phyloP scores from a whole-genome alignment of 2,797 vertebrate genomes.

The Tympanoctomys barrerae region DNA sequence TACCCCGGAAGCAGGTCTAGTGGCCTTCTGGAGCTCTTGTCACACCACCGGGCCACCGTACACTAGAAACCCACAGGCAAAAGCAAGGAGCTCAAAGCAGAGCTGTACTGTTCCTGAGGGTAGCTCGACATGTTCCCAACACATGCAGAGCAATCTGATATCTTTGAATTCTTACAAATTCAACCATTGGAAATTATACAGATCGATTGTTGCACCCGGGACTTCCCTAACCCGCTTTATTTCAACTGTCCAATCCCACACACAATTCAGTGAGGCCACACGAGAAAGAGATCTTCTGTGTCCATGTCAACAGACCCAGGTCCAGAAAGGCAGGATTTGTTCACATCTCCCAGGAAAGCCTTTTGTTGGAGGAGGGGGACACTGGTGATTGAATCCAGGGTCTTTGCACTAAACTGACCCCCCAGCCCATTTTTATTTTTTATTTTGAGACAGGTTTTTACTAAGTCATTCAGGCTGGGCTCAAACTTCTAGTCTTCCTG shows the following conservation, averaged over 20 bases:
- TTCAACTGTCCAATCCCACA: constrained; percentile 31
- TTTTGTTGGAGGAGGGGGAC: not conserved
- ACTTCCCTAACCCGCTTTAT: constrained; percentile 27
- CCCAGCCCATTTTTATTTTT: not conserved
- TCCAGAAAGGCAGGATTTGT: constrained; percentile 33
- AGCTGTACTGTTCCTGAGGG: not conserved
- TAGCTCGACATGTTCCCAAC: not conserved
- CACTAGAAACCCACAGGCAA: not conserved
- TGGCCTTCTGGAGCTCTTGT: not conserved
- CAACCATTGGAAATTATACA: constrained; percentile 16
- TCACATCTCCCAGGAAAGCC: not conserved
- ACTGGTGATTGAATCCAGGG: not conserved
- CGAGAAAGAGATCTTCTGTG: not conserved
- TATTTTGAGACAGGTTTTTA: not conserved
- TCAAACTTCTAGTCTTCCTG: not conserved
- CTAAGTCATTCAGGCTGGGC: not conserved
- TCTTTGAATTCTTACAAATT: not conserved
- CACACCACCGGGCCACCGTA: not conserved
- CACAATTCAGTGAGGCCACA: constrained; percentile 10
- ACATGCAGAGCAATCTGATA: not conserved
- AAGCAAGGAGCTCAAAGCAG: not conserved
- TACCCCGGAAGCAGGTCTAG: not conserved
- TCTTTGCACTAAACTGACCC: not conserved
- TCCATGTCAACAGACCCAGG: constrained; percentile 29
- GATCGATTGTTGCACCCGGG: not conserved